Evolutionary conservation across 1,140 invertebrate genomes (phyloP).

Genomic region (Drosophila lowei): DNA sequence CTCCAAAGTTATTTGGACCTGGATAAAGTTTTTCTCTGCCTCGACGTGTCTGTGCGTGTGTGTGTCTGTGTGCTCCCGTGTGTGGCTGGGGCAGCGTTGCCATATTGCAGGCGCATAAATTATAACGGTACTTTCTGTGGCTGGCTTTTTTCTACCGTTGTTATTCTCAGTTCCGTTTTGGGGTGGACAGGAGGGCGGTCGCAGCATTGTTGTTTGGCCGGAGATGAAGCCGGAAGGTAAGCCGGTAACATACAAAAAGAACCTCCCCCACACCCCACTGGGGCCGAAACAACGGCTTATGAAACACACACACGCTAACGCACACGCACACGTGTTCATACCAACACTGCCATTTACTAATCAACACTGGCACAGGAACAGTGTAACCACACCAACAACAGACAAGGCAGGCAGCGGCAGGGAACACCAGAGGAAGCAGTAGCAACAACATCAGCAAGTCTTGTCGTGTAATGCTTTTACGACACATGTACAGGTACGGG

Average conservation of each 20-base stretch:
- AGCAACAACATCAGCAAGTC: slow-evolving; percentile 14
- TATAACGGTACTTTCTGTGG: slow-evolving; percentile 61
- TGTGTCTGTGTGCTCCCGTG: slow-evolving; percentile 1
- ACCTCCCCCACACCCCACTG: slow-evolving; percentile 6
- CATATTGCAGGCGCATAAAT: slow-evolving; percentile 78
- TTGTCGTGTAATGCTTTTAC: slow-evolving; percentile 32
- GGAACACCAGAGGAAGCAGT: slow-evolving; percentile 38
- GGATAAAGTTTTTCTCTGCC: slow-evolving; percentile 56
- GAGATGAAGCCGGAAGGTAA: slow-evolving; percentile 79
- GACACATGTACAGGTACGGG: slow-evolving; percentile 24
- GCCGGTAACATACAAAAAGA: slow-evolving; percentile 56
- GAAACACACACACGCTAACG: slow-evolving; percentile 28
- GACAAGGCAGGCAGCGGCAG: slow-evolving; percentile 45
- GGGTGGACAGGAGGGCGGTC: slow-evolving; percentile 19
- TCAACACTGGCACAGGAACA: slow-evolving; percentile 55
- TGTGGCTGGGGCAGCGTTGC: slow-evolving; percentile 59
- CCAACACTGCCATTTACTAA: slow-evolving; percentile 68
- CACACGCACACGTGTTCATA: slow-evolving; percentile 15
- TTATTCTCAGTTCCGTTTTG: slow-evolving; percentile 31
- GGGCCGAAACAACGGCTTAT: slow-evolving; percentile 41
- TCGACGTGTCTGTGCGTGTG: slow-evolving; percentile 11
- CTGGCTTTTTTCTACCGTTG: slow-evolving; percentile 18
- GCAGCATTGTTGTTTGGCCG: slow-evolving; percentile 63
- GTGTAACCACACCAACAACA: slow-evolving; percentile 53
- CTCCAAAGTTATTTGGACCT: slow-evolving; percentile 65